Conservation (phyloP, 2,888 invertebrate genomes). For the Stenodera caucasica region DNA sequence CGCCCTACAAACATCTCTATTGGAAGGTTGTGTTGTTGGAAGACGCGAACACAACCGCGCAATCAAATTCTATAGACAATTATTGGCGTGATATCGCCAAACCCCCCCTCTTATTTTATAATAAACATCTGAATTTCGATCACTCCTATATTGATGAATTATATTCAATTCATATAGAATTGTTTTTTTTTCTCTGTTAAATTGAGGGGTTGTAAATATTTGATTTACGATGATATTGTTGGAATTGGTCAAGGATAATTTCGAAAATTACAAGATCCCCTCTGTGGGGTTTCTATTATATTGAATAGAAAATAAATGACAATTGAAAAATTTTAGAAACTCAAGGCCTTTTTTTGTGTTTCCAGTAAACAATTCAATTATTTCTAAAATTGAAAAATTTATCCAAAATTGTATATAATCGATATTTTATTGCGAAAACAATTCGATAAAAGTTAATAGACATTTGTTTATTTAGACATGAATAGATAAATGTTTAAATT, state of each 20-base stretch:
- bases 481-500: conserved; percentile 6
- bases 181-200: not conserved
- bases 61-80: not conserved
- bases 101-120: not conserved
- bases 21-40: conserved; percentile 28
- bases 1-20: conserved; percentile 47
- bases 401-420: too few relatives aligned
- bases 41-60: conserved; percentile 1
- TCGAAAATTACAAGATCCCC: not conserved
- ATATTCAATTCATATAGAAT: not conserved
- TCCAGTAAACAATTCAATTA: too few relatives aligned
- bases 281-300: not conserved
- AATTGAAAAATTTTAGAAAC: too few relatives aligned
- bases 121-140: not conserved
- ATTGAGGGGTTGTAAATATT: not conserved
- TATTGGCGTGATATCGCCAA: not conserved
- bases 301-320: not conserved
- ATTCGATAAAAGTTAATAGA: not conserved
- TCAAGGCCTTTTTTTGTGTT: too few relatives aligned
- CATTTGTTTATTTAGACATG: not conserved
- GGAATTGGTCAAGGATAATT: not conserved
- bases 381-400: too few relatives aligned
- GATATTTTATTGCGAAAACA: not conserved
- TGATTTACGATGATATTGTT: conserved; percentile 1
- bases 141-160: not conserved